Conservation (phyloP, 30 jellyfish, hydroid and myxozoan species). For the Cassiopea andromeda region DNA sequence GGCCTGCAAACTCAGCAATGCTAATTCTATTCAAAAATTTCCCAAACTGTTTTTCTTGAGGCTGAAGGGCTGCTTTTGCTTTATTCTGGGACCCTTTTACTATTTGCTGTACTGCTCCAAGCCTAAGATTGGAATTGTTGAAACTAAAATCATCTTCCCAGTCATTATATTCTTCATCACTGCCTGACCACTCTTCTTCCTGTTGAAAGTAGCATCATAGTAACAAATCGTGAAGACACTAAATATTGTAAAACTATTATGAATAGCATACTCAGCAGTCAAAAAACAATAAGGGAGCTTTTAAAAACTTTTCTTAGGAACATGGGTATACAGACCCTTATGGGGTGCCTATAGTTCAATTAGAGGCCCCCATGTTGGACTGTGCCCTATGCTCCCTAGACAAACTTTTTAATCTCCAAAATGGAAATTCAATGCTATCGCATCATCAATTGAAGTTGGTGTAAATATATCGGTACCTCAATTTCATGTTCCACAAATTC, state of each 20-base stretch:
- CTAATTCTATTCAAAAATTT: conserved; percentile 80
- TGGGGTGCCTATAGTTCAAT: too few species aligned
- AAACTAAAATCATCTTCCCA: conserved; percentile 62
- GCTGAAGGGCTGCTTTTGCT: conserved; percentile 87
- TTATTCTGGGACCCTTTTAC: conserved; percentile 45
- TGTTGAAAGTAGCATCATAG: not conserved
- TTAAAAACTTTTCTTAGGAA: too few species aligned
- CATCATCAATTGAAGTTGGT: too few species aligned
- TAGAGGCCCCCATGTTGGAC: too few species aligned
- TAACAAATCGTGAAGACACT: not conserved
- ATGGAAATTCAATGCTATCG: too few species aligned
- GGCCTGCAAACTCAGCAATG: conserved; percentile 79
- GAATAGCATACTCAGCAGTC: too few species aligned
- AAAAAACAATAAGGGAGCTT: too few species aligned
- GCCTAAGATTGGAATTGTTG: conserved; percentile 5
- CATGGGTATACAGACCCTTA: too few species aligned
- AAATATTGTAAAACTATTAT: too few species aligned
- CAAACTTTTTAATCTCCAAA: too few species aligned
- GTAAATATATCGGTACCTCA: not conserved
- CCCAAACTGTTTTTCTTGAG: conserved; percentile 91
- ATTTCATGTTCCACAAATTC: not conserved
- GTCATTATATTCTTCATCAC: conserved; percentile 36
- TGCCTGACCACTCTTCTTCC: conserved; percentile 35
- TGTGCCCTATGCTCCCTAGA: too few species aligned
- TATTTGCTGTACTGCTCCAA: conserved; percentile 13